Conservation (phyloP, 2,797 vertebrate species). For the Mormyrops boulengeri region DNA sequence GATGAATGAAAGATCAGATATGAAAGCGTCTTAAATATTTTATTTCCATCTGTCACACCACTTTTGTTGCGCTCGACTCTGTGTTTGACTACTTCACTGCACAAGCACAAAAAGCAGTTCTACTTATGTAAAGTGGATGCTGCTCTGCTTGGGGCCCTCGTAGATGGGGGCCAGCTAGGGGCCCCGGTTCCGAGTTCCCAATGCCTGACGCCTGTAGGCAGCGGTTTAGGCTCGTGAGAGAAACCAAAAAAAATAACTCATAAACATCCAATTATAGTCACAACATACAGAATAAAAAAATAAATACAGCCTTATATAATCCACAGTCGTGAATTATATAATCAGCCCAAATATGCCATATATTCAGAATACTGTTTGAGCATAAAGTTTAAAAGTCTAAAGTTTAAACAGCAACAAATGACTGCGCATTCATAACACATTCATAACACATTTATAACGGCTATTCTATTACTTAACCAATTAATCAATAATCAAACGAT, state of each 20-base stretch:
- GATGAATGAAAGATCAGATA: not conserved
- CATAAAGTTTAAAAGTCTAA: conserved; percentile 23
- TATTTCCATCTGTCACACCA: not conserved
- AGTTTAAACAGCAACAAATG: not conserved
- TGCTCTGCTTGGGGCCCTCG: not conserved
- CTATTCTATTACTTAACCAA: not conserved
- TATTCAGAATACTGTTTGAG: conserved; percentile 41
- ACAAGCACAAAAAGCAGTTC: not conserved
- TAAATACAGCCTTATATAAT: conserved; percentile 52
- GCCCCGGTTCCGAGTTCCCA: not conserved
- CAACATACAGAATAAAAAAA: conserved; percentile 53
- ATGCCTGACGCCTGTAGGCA: no score
- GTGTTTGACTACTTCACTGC: not conserved
- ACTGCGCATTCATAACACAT: not conserved
- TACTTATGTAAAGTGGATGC: not conserved
- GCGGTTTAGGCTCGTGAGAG: conserved; percentile 38
- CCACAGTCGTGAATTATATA: conserved; percentile 48
- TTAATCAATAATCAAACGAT: not conserved
- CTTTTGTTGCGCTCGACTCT: not conserved
- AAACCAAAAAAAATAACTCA: conserved; percentile 46
- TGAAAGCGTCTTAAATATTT: not conserved
- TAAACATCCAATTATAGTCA: conserved; percentile 58
- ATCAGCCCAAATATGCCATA: conserved; percentile 44
- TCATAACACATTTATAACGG: not conserved
- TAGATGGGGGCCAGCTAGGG: not conserved